phyloP scores from a whole-genome alignment of 2,888 invertebrate species.

The Laothoe populi region DNA sequence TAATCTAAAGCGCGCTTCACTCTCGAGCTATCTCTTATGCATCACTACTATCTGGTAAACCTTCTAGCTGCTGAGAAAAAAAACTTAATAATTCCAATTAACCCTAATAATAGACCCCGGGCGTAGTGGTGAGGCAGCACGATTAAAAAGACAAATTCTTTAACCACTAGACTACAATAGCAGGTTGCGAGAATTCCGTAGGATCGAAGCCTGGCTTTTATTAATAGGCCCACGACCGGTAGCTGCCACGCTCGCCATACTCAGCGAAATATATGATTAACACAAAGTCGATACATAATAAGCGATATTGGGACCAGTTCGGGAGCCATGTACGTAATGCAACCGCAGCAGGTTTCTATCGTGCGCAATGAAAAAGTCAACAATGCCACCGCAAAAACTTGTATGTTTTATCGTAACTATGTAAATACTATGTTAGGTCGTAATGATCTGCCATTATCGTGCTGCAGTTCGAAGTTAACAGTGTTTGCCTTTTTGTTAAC shows the following conservation, averaged over 20 bases:
- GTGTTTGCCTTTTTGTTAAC: not conserved
- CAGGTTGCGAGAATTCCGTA: constrained; percentile 75
- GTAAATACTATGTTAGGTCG: constrained; percentile 16
- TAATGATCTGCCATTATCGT: constrained; percentile 30
- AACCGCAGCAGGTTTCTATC: constrained; percentile 70
- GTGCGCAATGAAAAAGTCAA: constrained; percentile 58
- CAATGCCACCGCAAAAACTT: constrained; percentile 49
- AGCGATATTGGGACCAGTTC: constrained; percentile 81
- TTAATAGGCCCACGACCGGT: constrained; percentile 82
- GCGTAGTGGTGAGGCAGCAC: constrained; percentile 69
- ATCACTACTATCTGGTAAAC: constrained; percentile 75
- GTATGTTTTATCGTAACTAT: constrained; percentile 46
- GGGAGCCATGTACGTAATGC: constrained; percentile 71
- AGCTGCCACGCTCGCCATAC: constrained; percentile 73
- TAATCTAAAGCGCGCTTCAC: constrained; percentile 72
- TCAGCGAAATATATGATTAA: constrained; percentile 82
- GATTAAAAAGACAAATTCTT: constrained; percentile 84
- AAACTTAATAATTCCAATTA: constrained; percentile 83
- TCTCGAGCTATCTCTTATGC: constrained; percentile 65
- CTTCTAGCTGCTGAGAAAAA: constrained; percentile 73
- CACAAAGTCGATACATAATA: constrained; percentile 81
- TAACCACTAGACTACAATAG: constrained; percentile 80
- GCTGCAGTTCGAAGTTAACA: not conserved
- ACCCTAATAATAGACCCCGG: constrained; percentile 81
- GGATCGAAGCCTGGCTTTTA: constrained; percentile 68